Base-by-base conservation (phyloP, 2,888 invertebrate species). In the Dynastes grantii region DNA sequence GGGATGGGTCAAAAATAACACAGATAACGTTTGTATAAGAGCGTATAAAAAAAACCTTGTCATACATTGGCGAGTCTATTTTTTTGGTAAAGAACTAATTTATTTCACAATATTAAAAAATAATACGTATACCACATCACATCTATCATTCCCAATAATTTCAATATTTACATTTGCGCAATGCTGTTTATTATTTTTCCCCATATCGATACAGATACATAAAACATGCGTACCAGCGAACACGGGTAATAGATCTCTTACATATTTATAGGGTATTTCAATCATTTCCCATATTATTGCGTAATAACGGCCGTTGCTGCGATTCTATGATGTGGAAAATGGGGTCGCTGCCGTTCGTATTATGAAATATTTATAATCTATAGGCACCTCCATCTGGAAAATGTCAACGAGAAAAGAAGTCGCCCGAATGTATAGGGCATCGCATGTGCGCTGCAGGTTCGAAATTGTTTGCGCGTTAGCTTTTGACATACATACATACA, bases 341-440 rank as follows among this genome's bases (percentile, higher is more conserved):
- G 11, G 51, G 68, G 68, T 37, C 29, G 37, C n/a, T 13, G 40
- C 16, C 51, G 68, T 51, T 68, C 49, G 49, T 68, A 51, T 68
- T 51, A 68, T 68, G 51, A 68, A 68, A 68, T 68, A 68, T 68
- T 49, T 68, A 68, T 51, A 51, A 27, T 49, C 27, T 13, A 51
- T 49, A 27, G 13, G 51, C 51, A 51, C 68, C 68, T 68, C 27
- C 68, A 68, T 68, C 68, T 68, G 68, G 68, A 68, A 68, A 68
- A 68, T 68, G 51, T 68, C 68, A 65, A 68, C 53, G 27, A 27
- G 51, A 68, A 51, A 68, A 51, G 49, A 29, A 68, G 40, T 5
- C 45, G 45, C 2, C 55, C 6, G n/a, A 27, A 22, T 22, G 9
- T 16, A 22, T 58, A 1, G 8, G 9, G 11, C 45, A 5, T 5